Evolutionary conservation across 2,797 vertebrate species (phyloP).

Genomic region (Hozukius guyotensis): DNA sequence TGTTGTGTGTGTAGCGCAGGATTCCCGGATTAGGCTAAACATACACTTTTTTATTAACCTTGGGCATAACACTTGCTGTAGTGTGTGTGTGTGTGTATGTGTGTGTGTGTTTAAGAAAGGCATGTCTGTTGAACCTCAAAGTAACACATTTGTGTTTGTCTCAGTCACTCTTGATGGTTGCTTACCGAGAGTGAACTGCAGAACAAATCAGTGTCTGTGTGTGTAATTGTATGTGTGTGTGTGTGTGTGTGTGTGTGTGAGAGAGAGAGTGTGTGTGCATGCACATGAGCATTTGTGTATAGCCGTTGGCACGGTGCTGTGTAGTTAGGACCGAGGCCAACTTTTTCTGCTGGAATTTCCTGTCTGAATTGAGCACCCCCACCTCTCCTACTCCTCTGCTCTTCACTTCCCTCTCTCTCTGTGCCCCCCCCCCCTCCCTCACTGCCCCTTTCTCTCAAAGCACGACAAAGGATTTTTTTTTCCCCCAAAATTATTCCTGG

Average conservation of each 20-base stretch:
- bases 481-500: slow-evolving; percentile 77
- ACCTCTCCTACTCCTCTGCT: slow-evolving; percentile 63
- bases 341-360: slow-evolving; percentile 94
- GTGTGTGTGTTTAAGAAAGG: slow-evolving; percentile 33
- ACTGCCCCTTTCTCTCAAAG: slow-evolving; percentile 66
- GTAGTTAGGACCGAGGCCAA: slow-evolving; percentile 87
- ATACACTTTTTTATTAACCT: slow-evolving; percentile 61
- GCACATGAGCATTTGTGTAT: slow-evolving; percentile 81
- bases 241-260: slow-evolving; percentile 14
- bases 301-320: slow-evolving; percentile 77
- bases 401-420: slow-evolving; percentile 40
- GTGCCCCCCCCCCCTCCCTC: slow-evolving; percentile 46
- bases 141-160: slow-evolving; percentile 60
- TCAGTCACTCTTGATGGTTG: slow-evolving; percentile 57
- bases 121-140: slow-evolving; percentile 43
- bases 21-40: slow-evolving; percentile 67
- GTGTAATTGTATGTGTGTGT: slow-evolving; percentile 5
- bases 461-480: slow-evolving; percentile 89
- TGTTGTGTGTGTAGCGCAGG: slow-evolving; percentile 61
- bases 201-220: slow-evolving; percentile 73
- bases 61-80: slow-evolving; percentile 16
- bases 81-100: neutral
- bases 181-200: slow-evolving; percentile 68
- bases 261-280: slow-evolving; percentile 34
- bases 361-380: slow-evolving; percentile 87